Evolutionary conservation across 2,888 invertebrate species (phyloP), one percentile per base, ranked within the genome.

Genomic region (Empis livida): DNA sequence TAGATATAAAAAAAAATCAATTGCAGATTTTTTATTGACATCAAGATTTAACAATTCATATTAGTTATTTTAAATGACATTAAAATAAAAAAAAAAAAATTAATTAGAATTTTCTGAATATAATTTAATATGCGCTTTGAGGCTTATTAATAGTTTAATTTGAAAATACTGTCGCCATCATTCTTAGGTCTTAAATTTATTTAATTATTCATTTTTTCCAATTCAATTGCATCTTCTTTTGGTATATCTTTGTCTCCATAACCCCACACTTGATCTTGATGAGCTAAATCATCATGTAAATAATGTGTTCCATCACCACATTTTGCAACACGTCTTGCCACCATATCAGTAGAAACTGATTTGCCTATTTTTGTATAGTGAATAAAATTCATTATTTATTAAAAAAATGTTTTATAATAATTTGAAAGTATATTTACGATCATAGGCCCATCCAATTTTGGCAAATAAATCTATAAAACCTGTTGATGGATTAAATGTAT

Each of bases 391-490:
- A 31, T 31, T 31, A 39, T 39, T 11, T 10, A 30, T 13, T 9
- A 42, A 10, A 31, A 40, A 10, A 23, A 40, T 27, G 13, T 30
- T 42, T 39, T 42, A 8, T 31, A 10, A 30, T 11, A 35, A 32
- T 35, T 13, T 47, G 16, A 38, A 32, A 23, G 1, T 31, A 8
- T 30, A 67, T 75, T 72, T 63, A 71, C 85, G 70, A 61, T 89
- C 89, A 61, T 83, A 87, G 2, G 86, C 91, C 79, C 83, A 84
- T 41, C 92, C 92, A 23, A 91, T 61, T 55, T 71, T 75, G 0
- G 87, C 84, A 61, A 84, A 89, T 6, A 77, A 68, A 61, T 93
- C 84, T 52, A 93, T 89, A 56, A 91, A 83, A 0, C 73, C 74
- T 0, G 90, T 88, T 1, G 90, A 88, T 1, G 83, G 62, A 62